Base-by-base conservation (phyloP, 2,888 invertebrate species). In the Amphipyra tragopoginis region DNA sequence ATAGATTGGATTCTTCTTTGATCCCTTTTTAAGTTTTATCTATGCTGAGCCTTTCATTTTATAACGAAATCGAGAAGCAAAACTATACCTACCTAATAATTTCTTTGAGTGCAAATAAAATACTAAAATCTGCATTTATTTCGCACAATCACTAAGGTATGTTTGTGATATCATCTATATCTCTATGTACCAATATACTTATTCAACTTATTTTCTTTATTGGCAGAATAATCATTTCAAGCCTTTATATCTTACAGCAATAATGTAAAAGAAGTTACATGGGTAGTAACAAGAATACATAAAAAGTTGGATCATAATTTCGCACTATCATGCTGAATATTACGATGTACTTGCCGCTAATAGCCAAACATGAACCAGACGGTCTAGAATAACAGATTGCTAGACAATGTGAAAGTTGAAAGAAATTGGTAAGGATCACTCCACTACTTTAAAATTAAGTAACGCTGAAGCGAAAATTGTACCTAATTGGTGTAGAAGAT, bases 331-430 rank as follows among this genome's bases (percentile, higher is more conserved):
- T 61, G 61, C 34, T 59, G 59, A 65, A 49, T 63, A 66, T 62
- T 55, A 53, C 42, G 47, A 43, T 33, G 50, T 60, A 55, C 42
- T 61, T 72, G 60, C 43, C 47, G 38, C 43, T 62, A 51, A 50
- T 50, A 26, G 44, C 53, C 48, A 69, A 69, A 65, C 63, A 45
- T 62, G 59, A 65, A 65, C 40, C 65, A 67, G 62, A 65, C 62
- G 51, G 42, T 51, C 60, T 63, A 65, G 51, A 79, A 64, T 61
- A 58, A 57, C 59, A 43, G 55, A 65, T 65, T 60, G 71, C 59
- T 55, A 77, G 63, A 77, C 80, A 69, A 64, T 67, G 72, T 80
- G 80, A 77, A 80, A 78, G 78, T 74, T 59, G 2, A 65, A 61
- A 60, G 65, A 77, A 73, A 68, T 68, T 56, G 15, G 57, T 54